Evolutionary conservation across 2,797 vertebrate species (phyloP).

Genomic region (Anguilla obscura): DNA sequence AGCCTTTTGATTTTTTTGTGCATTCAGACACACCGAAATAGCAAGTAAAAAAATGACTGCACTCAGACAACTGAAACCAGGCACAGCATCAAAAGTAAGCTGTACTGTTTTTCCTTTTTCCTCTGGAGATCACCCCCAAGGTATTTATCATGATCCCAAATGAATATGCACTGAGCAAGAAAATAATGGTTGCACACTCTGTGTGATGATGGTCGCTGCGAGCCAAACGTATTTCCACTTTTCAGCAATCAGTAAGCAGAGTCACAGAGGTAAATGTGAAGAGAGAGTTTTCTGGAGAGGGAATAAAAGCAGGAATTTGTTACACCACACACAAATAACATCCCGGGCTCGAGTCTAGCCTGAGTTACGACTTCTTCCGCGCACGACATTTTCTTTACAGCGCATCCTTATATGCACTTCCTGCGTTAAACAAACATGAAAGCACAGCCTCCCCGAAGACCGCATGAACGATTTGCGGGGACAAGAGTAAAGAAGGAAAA

Average conservation of each 20-base stretch:
- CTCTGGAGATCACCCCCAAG: too few species aligned
- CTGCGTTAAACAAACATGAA: constrained; percentile 25
- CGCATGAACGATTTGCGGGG: constrained; percentile 59
- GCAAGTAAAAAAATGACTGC: too few species aligned
- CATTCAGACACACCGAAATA: too few species aligned
- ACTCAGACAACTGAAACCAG: too few species aligned
- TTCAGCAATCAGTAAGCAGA: not conserved
- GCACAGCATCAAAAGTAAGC: too few species aligned
- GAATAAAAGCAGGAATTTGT: not conserved
- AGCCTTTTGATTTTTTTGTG: too few species aligned
- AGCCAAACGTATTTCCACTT: not conserved
- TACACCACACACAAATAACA: not conserved
- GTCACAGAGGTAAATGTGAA: not conserved
- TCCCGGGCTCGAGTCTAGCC: not conserved
- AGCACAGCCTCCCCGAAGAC: constrained; percentile 46
- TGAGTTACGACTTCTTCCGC: not conserved
- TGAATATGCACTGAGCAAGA: too few species aligned
- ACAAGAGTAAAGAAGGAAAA: constrained; percentile 51
- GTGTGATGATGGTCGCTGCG: not conserved
- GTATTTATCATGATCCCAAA: too few species aligned
- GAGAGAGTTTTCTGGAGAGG: not conserved
- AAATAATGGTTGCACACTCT: not conserved
- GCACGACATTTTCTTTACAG: not conserved
- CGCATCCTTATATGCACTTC: not conserved
- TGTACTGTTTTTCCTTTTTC: too few species aligned